Evolutionary conservation across 2,797 vertebrate genomes (phyloP), one percentile per base, ranked within the genome.

Genomic region (Myoxocephalus aenaeus): DNA sequence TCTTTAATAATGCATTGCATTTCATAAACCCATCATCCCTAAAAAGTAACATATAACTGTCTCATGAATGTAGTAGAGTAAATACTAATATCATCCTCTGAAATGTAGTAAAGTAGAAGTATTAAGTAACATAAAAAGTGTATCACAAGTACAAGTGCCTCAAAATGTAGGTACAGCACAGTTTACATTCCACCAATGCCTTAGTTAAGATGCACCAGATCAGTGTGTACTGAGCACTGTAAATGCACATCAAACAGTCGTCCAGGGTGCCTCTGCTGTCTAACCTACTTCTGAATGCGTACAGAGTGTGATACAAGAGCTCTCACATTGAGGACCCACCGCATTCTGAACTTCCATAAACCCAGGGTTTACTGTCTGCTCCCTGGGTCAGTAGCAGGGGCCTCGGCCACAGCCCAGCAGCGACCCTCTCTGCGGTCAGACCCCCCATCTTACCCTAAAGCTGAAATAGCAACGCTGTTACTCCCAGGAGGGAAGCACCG

Each of bases 341-440:
- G 4, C 90, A 86, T 84, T 82, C 70, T 86, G 74, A 92, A 92
- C 88, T 83, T 72, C 84, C 81, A 91, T 91, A 87, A 92, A 94
- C 70, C 79, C 72, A 12, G 84, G 70, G 69, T 91, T 91, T 92
- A 88, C 83, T 84, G 88, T 91, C 90, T 84, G 76, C 79, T 90
- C 79, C 79, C 65, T 62, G 82, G 91, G 92, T 93, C 94, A 90
- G 92, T 91, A 92, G 94, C 93, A 86, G 87, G 81, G 7, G 79
- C 92, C 93, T 82, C 77, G 56, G 90, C 94, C 93, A 56, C 92
- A 92, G 89, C 70, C 84, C 89, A 86, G 91, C 87, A 84, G 89
- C 81, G 75, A 91, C 87, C 89, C 87, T 92, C 64, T 83, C 69
- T 92, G 92, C 70, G 88, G 95, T 89, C 80, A 54, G 84, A 85